These are phyloP conservation scores for Acropternis orthonyx DNA, from an alignment of 2,797 vertebrate genomes.

Conservation along the genomic window DNA sequence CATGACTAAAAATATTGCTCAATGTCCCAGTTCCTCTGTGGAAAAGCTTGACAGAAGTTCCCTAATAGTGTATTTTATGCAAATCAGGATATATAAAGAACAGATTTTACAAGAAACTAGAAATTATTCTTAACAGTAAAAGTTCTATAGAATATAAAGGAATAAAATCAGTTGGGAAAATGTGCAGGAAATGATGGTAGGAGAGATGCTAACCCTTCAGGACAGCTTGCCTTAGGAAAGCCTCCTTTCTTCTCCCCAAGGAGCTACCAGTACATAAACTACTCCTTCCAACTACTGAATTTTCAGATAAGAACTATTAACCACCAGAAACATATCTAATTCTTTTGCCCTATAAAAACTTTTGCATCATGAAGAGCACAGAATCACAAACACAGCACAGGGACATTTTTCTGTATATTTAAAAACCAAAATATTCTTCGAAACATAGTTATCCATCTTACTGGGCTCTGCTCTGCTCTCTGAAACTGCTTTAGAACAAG, in stretches of 20 bases:
- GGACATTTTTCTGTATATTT: not conserved
- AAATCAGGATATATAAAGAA: not conserved
- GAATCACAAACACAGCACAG: not conserved
- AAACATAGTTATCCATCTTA: not conserved
- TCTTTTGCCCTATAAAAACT: not conserved
- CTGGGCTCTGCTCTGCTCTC: not conserved
- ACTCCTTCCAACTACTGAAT: not conserved
- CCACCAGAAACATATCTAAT: not conserved
- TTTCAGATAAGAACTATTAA: not conserved
- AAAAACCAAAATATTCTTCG: not conserved
- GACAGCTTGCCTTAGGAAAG: not conserved
- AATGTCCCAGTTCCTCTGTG: not conserved
- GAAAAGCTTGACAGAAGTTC: not conserved
- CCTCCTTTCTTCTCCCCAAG: not conserved
- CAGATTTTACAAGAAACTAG: not conserved
- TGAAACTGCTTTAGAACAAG: not conserved
- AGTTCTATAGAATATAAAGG: not conserved
- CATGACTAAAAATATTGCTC: not conserved
- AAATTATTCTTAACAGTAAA: not conserved
- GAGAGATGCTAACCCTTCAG: not conserved
- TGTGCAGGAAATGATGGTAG: not conserved
- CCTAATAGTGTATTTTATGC: not conserved
- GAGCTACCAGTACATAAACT: not conserved
- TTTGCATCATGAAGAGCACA: not conserved
- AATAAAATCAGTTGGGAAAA: not conserved